phyloP scores from a whole-genome alignment of 2,797 vertebrate genomes.

The Rhinella marina region DNA sequence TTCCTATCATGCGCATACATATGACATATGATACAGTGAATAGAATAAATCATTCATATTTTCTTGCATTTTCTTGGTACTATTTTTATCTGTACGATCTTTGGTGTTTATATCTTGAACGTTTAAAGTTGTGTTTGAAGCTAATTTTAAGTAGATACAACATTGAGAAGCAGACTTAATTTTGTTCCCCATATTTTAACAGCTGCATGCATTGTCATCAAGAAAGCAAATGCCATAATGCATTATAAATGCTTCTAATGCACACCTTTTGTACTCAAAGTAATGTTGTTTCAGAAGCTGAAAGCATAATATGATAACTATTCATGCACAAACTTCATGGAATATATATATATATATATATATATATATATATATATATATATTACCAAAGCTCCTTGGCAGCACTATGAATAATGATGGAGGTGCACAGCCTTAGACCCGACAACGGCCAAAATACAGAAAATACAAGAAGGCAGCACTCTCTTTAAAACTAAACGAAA shows the following conservation, averaged over 20 bases:
- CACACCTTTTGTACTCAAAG: constrained; percentile 42
- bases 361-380: too few species aligned
- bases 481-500: too few species aligned
- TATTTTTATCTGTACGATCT: not conserved
- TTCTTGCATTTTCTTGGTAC: not conserved
- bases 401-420: too few species aligned
- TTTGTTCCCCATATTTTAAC: not conserved
- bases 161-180: constrained; percentile 16
- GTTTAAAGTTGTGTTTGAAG: not conserved
- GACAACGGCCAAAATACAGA: too few species aligned
- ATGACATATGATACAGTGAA: not conserved
- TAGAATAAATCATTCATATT: not conserved
- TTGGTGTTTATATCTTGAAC: not conserved
- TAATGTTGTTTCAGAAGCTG: constrained; percentile 28
- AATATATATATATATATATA: constrained; percentile 53
- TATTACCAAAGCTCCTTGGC: too few species aligned
- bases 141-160: not conserved
- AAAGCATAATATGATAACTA: constrained; percentile 50
- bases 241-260: constrained; percentile 42
- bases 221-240: constrained; percentile 42
- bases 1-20: not conserved
- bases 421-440: too few species aligned
- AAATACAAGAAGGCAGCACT: too few species aligned
- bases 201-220: constrained; percentile 50
- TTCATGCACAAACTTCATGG: constrained; percentile 24